These are phyloP conservation scores for Anastrepha ludens DNA, from an alignment of 1,140 invertebrate genomes.

Conservation along the genomic window DNA sequence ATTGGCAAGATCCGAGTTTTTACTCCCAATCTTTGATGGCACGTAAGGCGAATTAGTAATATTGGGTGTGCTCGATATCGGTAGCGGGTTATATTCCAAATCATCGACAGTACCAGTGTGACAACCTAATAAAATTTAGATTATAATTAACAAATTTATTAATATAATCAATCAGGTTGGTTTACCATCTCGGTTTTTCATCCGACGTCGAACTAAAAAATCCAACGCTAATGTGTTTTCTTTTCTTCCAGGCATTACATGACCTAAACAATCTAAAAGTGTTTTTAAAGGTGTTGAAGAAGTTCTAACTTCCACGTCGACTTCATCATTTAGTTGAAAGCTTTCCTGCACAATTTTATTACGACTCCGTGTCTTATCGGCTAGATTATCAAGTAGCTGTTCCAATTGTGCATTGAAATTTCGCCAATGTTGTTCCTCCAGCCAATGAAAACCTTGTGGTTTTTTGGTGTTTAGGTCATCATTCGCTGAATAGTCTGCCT, in stretches of 20 bases:
- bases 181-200: neutral
- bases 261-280: neutral
- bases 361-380: neutral
- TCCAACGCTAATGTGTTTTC: neutral
- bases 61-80: neutral
- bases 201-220: neutral
- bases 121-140: neutral
- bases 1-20: neutral
- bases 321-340: neutral
- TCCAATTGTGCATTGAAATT: neutral
- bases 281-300: neutral
- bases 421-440: neutral
- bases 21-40: neutral
- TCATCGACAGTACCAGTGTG: neutral
- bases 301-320: neutral
- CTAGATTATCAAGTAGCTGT: neutral
- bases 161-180: neutral
- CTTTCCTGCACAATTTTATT: neutral
- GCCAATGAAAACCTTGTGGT: neutral
- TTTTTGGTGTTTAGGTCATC: neutral
- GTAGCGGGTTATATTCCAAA: neutral
- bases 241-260: neutral
- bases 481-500: neutral
- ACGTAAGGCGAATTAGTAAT: neutral
- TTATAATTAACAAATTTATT: neutral